These are phyloP conservation scores for Chromoteleia sp. DNA, from an alignment of 2,888 invertebrate genomes.

Conservation along the genomic window DNA sequence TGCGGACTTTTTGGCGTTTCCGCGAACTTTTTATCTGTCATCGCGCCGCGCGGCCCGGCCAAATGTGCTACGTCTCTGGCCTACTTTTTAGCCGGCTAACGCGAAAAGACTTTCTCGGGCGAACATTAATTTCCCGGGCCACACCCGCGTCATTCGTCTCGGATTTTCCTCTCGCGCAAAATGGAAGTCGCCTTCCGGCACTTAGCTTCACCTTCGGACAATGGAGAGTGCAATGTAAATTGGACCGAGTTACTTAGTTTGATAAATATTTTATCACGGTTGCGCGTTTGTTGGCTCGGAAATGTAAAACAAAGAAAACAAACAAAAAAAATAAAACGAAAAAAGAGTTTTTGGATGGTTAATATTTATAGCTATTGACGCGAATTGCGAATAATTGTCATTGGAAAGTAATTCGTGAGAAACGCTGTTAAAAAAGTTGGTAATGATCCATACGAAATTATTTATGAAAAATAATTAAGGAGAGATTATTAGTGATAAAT, in stretches of 20 bases:
- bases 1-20: slow-evolving; percentile 66
- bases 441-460: too few relatives aligned
- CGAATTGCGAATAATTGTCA: too few relatives aligned
- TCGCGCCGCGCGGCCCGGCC: slow-evolving; percentile 48
- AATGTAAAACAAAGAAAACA: not conserved
- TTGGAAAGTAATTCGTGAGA: too few relatives aligned
- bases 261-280: slow-evolving; percentile 39
- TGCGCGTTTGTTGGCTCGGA: slow-evolving; percentile 17
- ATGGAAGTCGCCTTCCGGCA: slow-evolving; percentile 60
- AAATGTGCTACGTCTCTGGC: slow-evolving; percentile 62
- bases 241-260: slow-evolving; percentile 23
- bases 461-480: too few relatives aligned
- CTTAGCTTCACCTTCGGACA: slow-evolving; percentile 54
- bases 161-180: slow-evolving; percentile 53
- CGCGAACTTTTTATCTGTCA: slow-evolving; percentile 68
- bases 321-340: not conserved
- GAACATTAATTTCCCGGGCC: slow-evolving; percentile 68
- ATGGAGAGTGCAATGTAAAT: slow-evolving; percentile 29
- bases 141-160: slow-evolving; percentile 61
- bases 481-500: too few relatives aligned
- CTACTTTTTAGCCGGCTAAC: slow-evolving; percentile 67
- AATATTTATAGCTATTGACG: too few relatives aligned
- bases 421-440: too few relatives aligned
- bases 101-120: slow-evolving; percentile 70
- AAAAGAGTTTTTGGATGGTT: too few relatives aligned